These are phyloP conservation scores for Radopholus similis DNA, from an alignment of 1,140 invertebrate genomes.

Conservation along the genomic window DNA sequence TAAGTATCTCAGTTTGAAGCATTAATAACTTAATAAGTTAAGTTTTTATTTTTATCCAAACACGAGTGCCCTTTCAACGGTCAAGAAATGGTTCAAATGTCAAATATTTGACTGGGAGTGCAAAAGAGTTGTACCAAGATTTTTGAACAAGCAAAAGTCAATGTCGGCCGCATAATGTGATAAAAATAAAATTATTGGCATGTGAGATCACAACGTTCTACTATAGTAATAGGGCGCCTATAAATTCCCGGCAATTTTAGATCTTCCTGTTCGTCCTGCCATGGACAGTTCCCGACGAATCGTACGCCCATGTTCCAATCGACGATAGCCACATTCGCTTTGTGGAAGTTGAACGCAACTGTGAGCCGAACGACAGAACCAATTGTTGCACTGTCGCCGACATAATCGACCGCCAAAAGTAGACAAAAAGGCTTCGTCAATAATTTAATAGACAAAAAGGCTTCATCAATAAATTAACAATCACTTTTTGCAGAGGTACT, in stretches of 20 bases:
- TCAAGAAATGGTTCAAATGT: no score
- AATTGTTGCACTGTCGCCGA: conserved; percentile 9
- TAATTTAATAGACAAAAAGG: background rate
- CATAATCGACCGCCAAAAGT: conserved; percentile 8
- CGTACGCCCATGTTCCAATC: conserved; percentile 4
- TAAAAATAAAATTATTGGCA: no score
- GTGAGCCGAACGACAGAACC: background rate
- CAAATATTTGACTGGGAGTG: no score
- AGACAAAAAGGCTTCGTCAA: background rate
- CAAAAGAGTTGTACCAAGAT: no score
- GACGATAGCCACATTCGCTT: background rate
- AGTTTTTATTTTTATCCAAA: conserved; percentile 1
- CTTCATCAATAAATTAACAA: no score
- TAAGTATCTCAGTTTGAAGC: background rate
- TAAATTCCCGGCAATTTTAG: background rate
- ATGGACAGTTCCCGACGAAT: conserved; percentile 5
- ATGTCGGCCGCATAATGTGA: no score
- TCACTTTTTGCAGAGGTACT: background rate
- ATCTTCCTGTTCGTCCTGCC: background rate
- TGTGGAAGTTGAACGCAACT: background rate
- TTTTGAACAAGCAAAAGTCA: no score
- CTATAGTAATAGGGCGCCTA: background rate
- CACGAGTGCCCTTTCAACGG: no score
- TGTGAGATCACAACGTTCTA: no score
- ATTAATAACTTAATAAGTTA: background rate